Conservation (phyloP, 2,888 invertebrate species). For the Stenotaenia linearis region DNA sequence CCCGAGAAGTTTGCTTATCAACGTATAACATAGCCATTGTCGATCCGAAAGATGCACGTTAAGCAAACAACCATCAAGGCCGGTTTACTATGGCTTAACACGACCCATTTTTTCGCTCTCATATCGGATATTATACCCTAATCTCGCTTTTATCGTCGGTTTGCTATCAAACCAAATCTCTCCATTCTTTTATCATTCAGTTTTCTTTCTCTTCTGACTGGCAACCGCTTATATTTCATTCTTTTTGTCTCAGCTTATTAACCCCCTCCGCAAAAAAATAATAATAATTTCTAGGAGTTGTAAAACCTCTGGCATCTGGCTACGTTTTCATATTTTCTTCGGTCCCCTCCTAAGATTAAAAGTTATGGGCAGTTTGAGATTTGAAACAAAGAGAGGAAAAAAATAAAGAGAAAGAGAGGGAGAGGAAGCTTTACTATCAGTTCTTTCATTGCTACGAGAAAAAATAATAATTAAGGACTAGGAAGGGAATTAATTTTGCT, state of each 20-base stretch:
- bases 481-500: constrained; percentile 17
- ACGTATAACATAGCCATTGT: neutral
- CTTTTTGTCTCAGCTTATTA: neutral
- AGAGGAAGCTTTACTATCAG: neutral
- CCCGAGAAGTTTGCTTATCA: neutral
- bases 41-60: neutral
- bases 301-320: neutral
- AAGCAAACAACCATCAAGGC: neutral
- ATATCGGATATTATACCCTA: neutral
- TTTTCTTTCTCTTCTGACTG: neutral
- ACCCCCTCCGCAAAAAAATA: neutral
- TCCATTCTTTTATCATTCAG: neutral
- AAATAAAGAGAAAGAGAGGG: neutral
- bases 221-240: neutral
- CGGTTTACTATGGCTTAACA: neutral
- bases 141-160: neutral
- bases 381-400: neutral
- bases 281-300: neutral
- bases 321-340: constrained; percentile 1
- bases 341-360: constrained; percentile 21
- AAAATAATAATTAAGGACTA: constrained; percentile 20
- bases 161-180: neutral
- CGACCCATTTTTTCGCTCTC: neutral
- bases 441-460: constrained; percentile 14
- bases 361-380: constrained; percentile 24